Conservation (phyloP, 1,140 invertebrate species). For the Harlomillsia oculata region DNA sequence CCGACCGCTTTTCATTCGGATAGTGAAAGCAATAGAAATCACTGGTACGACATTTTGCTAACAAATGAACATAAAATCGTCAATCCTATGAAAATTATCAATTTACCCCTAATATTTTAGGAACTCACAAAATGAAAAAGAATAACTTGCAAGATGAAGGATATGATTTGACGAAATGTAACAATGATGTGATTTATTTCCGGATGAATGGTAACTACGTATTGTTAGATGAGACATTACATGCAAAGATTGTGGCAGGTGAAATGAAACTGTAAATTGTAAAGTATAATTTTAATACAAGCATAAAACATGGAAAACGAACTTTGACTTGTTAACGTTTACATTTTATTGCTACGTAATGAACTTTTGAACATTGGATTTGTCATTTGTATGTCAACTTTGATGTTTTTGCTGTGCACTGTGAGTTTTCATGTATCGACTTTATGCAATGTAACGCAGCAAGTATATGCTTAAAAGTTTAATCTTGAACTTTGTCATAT, state of each 20-base stretch:
- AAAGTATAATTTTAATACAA: too few species aligned
- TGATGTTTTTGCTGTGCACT: too few species aligned
- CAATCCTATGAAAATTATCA: not conserved
- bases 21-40: slow-evolving; percentile 71
- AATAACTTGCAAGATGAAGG: slow-evolving; percentile 79
- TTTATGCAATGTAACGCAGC: too few species aligned
- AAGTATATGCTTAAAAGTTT: too few species aligned
- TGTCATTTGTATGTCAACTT: too few species aligned
- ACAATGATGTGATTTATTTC: slow-evolving; percentile 66
- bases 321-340: too few species aligned
- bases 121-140: slow-evolving; percentile 91
- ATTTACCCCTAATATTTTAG: slow-evolving; percentile 40
- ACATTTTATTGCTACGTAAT: too few species aligned
- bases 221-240: slow-evolving; percentile 54
- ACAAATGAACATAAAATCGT: not conserved
- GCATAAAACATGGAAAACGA: too few species aligned
- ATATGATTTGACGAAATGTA: slow-evolving; percentile 65
- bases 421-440: too few species aligned
- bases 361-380: too few species aligned
- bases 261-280: slow-evolving; percentile 48
- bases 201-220: slow-evolving; percentile 50
- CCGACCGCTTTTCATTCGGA: slow-evolving; percentile 73
- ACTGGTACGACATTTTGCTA: slow-evolving; percentile 56
- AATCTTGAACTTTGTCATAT: too few species aligned
- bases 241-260: slow-evolving; percentile 53